These are phyloP conservation scores for Pelodytes ibericus DNA, from an alignment of 2,797 vertebrate genomes.

Conservation along the genomic window DNA sequence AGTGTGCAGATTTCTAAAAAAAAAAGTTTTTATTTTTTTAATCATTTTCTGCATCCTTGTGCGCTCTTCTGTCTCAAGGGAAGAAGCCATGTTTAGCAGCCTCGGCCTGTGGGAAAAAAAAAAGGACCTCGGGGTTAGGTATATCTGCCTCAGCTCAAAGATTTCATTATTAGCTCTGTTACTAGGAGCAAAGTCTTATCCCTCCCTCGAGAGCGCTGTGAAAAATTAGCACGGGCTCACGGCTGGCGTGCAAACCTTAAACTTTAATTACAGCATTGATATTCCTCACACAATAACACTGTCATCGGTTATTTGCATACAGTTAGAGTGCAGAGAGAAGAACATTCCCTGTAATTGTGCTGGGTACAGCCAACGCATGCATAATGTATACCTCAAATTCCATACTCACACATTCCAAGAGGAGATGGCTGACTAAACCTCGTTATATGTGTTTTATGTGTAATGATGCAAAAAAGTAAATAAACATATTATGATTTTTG, in stretches of 20 bases:
- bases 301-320: conserved; percentile 99
- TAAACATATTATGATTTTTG: conserved; percentile 23
- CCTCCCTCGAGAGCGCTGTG: conserved; percentile 90
- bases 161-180: conserved; percentile 99
- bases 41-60: conserved; percentile 84
- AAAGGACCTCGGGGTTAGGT: conserved; percentile 90
- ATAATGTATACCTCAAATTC: conserved; percentile 69
- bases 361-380: conserved; percentile 78
- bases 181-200: conserved; percentile 90
- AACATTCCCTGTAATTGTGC: conserved; percentile 86
- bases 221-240: conserved; percentile 94
- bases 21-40: conserved; percentile 72
- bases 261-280: conserved; percentile 99
- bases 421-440: conserved; percentile 26
- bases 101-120: conserved; percentile 81
- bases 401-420: conserved; percentile 4
- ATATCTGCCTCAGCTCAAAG: conserved; percentile 89
- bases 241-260: conserved; percentile 82
- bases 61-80: conserved; percentile 86
- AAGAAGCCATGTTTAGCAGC: conserved; percentile 93
- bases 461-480: conserved; percentile 48
- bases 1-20: not conserved
- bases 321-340: conserved; percentile 79
- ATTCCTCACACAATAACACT: conserved; percentile 99
- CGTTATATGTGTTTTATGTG: conserved; percentile 50